Conservation (phyloP, 2,888 invertebrate genomes). For the Lordiphosa andalusiaca region DNA sequence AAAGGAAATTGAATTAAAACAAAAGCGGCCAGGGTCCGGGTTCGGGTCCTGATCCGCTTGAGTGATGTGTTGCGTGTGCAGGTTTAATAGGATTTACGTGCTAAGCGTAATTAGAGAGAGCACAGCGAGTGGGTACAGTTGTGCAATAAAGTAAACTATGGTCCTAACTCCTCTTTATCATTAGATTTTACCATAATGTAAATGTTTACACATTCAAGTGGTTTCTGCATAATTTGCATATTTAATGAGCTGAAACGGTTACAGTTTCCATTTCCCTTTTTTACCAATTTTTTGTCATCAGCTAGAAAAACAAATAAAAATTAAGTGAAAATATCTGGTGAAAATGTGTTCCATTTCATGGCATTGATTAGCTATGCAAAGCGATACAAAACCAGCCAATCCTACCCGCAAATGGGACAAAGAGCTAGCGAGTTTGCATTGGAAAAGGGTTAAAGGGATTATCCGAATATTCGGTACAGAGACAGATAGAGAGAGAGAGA, state of each 20-base stretch:
- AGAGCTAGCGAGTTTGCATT: background rate
- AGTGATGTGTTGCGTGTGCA: constrained; percentile 52
- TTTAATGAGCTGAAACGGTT: constrained; percentile 56
- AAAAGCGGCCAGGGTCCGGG: constrained; percentile 37
- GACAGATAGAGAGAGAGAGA: no score
- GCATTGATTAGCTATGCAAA: constrained; percentile 56
- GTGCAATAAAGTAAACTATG: background rate
- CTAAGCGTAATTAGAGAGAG: constrained; percentile 48
- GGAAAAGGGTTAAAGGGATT: constrained; percentile 35
- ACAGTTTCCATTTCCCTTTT: constrained; percentile 27
- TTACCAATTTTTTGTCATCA: constrained; percentile 50
- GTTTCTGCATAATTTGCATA: constrained; percentile 66
- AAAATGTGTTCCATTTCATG: constrained; percentile 38
- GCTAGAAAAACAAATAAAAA: constrained; percentile 69
- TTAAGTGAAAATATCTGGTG: constrained; percentile 63
- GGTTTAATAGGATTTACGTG: constrained; percentile 65
- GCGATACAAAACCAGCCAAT: constrained; percentile 18
- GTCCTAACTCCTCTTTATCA: background rate
- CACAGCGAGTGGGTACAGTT: constrained; percentile 20
- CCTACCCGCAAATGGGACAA: constrained; percentile 6
- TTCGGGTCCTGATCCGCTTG: constrained; percentile 12
- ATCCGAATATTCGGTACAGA: background rate
- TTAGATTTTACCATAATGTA: constrained; percentile 17
- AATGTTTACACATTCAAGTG: constrained; percentile 74
- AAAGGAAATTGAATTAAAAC: constrained; percentile 64